A percentile compares a stretch with the other conserved stretches of the same genome.
These are phyloP conservation scores for Drosophila carrolli DNA, from an alignment of 1,140 invertebrate species.

Conservation along the genomic window DNA sequence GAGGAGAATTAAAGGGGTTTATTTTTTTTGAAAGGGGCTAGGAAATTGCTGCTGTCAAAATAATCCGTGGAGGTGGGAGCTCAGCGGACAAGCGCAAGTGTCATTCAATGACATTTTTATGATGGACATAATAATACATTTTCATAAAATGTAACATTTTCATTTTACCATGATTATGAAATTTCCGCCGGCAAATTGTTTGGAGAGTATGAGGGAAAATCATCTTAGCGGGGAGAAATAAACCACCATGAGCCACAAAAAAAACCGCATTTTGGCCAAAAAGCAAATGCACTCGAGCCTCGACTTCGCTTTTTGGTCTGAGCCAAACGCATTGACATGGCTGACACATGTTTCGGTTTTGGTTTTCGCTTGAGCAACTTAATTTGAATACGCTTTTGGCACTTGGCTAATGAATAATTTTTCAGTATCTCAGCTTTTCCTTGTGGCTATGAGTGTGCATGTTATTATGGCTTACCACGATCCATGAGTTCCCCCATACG, in stretches of 20 bases:
- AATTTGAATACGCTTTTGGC: constrained; percentile 78
- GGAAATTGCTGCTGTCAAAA: constrained; percentile 67
- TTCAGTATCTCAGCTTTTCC: constrained; percentile 46
- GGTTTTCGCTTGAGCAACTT: constrained; percentile 62
- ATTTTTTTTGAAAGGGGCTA: background rate
- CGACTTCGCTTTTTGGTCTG: constrained; percentile 1
- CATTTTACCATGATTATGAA: constrained; percentile 73
- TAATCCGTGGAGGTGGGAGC: constrained; percentile 47
- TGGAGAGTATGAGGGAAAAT: background rate
- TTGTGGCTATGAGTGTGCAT: constrained; percentile 39
- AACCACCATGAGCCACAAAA: background rate
- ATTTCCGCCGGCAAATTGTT: constrained; percentile 70
- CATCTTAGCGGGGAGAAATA: constrained; percentile 11
- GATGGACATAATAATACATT: constrained; percentile 78
- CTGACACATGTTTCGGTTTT: constrained; percentile 73
- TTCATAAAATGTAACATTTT: constrained; percentile 77
- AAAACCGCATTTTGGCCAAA: constrained; percentile 38
- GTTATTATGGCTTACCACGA: constrained; percentile 19
- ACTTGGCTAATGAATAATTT: constrained; percentile 72
- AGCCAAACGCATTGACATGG: constrained; percentile 66
- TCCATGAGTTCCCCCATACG: constrained; percentile 3
- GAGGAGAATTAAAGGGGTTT: background rate
- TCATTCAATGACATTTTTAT: constrained; percentile 77
- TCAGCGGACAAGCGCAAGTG: constrained; percentile 48
- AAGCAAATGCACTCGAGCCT: constrained; percentile 19